phyloP scores from a whole-genome alignment of 2,113 vertebrate species.

The Coracopsis vasa region DNA sequence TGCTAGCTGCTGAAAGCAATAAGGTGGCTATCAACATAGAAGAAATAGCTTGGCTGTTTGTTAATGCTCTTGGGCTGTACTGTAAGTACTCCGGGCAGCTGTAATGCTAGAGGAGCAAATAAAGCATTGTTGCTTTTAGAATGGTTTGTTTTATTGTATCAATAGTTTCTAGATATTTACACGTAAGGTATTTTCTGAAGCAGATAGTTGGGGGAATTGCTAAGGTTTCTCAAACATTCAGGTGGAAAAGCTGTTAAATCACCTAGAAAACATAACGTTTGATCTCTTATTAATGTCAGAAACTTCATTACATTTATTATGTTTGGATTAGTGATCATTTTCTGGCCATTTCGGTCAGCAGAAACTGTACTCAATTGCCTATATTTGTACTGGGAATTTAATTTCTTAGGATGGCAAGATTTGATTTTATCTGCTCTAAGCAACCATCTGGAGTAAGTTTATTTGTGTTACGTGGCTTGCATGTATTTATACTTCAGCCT shows the following conservation, averaged over 20 bases:
- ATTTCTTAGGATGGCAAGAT: slow-evolving; percentile 57
- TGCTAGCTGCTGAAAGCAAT: slow-evolving; percentile 71
- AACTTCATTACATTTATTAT: slow-evolving; percentile 43
- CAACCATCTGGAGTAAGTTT: slow-evolving; percentile 78
- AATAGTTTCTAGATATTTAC: slow-evolving; percentile 25
- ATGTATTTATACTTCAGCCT: slow-evolving; percentile 74
- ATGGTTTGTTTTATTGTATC: slow-evolving; percentile 40
- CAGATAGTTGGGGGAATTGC: not conserved
- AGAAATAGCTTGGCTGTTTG: slow-evolving; percentile 60
- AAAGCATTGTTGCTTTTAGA: slow-evolving; percentile 28
- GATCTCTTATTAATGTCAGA: not conserved
- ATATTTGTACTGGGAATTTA: slow-evolving; percentile 62
- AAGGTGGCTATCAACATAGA: slow-evolving; percentile 57
- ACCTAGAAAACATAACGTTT: not conserved
- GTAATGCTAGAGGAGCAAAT: slow-evolving; percentile 12
- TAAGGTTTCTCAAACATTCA: not conserved
- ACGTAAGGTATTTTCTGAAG: not conserved
- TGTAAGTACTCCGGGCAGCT: slow-evolving; percentile 23
- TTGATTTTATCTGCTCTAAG: slow-evolving; percentile 70
- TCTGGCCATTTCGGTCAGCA: slow-evolving; percentile 55
- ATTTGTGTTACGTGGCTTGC: slow-evolving; percentile 69
- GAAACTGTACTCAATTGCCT: slow-evolving; percentile 20
- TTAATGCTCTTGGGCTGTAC: slow-evolving; percentile 41
- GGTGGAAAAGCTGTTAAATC: not conserved
- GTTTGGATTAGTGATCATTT: slow-evolving; percentile 55